Conservation (phyloP, 1,140 invertebrate species). For the Zaprionus nigranus region DNA sequence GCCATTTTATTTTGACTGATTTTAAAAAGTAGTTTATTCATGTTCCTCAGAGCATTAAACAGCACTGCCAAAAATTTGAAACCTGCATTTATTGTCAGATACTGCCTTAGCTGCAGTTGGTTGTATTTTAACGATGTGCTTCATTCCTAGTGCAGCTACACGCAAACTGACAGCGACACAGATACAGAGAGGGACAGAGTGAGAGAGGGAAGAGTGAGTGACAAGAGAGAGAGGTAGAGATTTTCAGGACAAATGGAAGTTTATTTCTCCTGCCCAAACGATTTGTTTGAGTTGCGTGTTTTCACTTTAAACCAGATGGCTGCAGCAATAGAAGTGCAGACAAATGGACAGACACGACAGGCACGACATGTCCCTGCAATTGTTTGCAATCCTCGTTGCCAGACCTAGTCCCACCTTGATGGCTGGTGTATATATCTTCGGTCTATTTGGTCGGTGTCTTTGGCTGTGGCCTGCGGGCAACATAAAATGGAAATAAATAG, state of each 20-base stretch:
- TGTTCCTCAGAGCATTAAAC: neutral
- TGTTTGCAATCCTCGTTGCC: constrained; percentile 20
- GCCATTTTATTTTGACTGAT: neutral
- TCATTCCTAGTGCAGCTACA: neutral
- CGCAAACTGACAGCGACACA: neutral
- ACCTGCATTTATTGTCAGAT: neutral
- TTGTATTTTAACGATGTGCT: constrained; percentile 6
- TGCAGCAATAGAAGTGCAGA: constrained; percentile 36
- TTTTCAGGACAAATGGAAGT: constrained; percentile 9
- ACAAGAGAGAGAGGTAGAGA: neutral
- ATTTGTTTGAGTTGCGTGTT: constrained; percentile 69
- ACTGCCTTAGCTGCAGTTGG: neutral
- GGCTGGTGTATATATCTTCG: constrained; percentile 23
- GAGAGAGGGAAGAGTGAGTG: neutral
- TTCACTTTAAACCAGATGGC: constrained; percentile 56
- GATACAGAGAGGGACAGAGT: neutral
- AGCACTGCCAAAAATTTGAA: neutral
- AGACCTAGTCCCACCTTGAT: neutral
- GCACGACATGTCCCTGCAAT: constrained; percentile 27
- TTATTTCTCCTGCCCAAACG: constrained; percentile 29
- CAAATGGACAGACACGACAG: constrained; percentile 10
- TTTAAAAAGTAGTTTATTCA: neutral
- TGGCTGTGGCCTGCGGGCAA: constrained; percentile 24
- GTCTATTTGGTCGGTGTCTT: constrained; percentile 23
- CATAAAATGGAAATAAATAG: constrained; percentile 79